phyloP scores from a whole-genome alignment of 2,888 invertebrate species.

The Alloplasta piceator region DNA sequence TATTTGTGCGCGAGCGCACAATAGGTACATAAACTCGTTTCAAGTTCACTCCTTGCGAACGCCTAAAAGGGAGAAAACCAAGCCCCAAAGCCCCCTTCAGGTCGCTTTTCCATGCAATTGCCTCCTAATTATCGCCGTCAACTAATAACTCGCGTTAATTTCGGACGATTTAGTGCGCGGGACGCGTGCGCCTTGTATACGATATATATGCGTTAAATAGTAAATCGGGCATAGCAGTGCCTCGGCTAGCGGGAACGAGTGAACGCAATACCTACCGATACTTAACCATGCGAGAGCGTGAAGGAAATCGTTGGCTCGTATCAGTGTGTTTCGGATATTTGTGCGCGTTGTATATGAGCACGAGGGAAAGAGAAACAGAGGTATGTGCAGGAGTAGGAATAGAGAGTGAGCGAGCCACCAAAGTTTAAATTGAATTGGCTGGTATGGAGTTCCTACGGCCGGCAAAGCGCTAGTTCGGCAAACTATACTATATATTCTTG shows the following conservation, averaged over 20 bases:
- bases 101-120: slow-evolving; percentile 82
- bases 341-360: slow-evolving; percentile 10
- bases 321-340: slow-evolving; percentile 9
- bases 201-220: slow-evolving; percentile 15
- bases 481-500: slow-evolving; percentile 75
- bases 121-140: slow-evolving; percentile 81
- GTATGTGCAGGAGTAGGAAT: slow-evolving; percentile 46
- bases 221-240: slow-evolving; percentile 36
- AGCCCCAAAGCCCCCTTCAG: slow-evolving; percentile 57
- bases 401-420: slow-evolving; percentile 66
- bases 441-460: slow-evolving; percentile 76
- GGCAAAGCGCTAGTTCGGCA: slow-evolving; percentile 77
- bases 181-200: slow-evolving; percentile 65
- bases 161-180: slow-evolving; percentile 80
- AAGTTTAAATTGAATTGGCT: slow-evolving; percentile 83
- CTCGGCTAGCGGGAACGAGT: slow-evolving; percentile 25
- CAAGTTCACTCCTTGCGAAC: slow-evolving; percentile 37
- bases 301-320: slow-evolving; percentile 25
- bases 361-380: slow-evolving; percentile 32
- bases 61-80: slow-evolving; percentile 61
- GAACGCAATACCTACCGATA: slow-evolving; percentile 57
- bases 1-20: slow-evolving; percentile 11
- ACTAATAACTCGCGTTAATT: slow-evolving; percentile 83
- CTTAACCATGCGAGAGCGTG: slow-evolving; percentile 25
- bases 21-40: slow-evolving; percentile 39